These are phyloP conservation scores for Papilio dardanus DNA, from an alignment of 1,140 invertebrate species.

Conservation along the genomic window DNA sequence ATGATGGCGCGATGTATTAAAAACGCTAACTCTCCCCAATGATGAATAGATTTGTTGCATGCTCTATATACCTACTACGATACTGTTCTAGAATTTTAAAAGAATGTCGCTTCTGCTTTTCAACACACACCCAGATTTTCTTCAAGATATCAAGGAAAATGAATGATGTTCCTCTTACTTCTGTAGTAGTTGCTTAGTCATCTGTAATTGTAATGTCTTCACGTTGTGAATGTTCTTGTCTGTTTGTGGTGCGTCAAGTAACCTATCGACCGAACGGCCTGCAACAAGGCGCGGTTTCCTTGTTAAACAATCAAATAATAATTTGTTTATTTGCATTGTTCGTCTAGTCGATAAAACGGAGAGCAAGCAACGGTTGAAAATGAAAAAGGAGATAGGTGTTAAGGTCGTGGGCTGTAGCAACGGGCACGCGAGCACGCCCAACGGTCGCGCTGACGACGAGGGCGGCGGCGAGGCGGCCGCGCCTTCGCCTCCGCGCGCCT, in stretches of 20 bases:
- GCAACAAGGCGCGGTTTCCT: not conserved
- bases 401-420: slow-evolving; percentile 68
- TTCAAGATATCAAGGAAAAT: not conserved
- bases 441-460: slow-evolving; percentile 74
- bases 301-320: slow-evolving; percentile 36
- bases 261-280: slow-evolving; percentile 5
- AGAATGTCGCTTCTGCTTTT: not conserved
- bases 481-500: slow-evolving; percentile 61
- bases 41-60: slow-evolving; percentile 12
- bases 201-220: not conserved
- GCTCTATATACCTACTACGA: not conserved
- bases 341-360: slow-evolving; percentile 69
- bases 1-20: not conserved
- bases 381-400: slow-evolving; percentile 66
- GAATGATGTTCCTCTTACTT: not conserved
- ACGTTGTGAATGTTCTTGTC: slow-evolving; percentile 6
- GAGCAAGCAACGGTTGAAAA: slow-evolving; percentile 62
- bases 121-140: not conserved
- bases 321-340: slow-evolving; percentile 46
- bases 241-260: slow-evolving; percentile 10
- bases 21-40: not conserved
- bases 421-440: slow-evolving; percentile 69
- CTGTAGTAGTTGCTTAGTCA: not conserved
- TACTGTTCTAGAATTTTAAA: not conserved
- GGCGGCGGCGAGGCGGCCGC: slow-evolving; percentile 62